Evolutionary conservation across 2,113 vertebrate species (phyloP).

Genomic region (Struthio camelus): DNA sequence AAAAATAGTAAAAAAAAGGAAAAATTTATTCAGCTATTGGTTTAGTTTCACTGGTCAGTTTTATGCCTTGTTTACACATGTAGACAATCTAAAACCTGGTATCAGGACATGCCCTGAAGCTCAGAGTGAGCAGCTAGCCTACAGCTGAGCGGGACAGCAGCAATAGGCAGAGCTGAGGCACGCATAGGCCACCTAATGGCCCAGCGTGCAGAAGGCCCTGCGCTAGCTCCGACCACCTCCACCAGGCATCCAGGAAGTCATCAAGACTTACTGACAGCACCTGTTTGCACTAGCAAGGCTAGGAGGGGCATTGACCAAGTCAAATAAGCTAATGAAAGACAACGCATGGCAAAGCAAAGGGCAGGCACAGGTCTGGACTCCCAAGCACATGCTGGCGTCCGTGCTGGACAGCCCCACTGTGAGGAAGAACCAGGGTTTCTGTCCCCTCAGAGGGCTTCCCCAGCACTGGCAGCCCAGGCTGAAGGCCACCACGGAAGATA

Average conservation of each 20-base stretch:
- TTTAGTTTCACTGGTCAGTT: background rate
- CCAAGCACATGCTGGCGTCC: background rate
- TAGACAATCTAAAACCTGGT: background rate
- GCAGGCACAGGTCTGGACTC: background rate
- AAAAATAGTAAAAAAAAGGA: background rate
- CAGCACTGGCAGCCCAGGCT: background rate
- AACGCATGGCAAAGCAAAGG: background rate
- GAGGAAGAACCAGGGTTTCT: background rate
- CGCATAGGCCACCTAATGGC: background rate
- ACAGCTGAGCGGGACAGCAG: background rate
- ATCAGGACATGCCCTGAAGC: background rate
- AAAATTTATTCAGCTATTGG: background rate
- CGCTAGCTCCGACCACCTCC: background rate
- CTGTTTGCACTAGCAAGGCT: background rate
- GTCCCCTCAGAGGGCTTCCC: background rate
- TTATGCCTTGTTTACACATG: background rate
- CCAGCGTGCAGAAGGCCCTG: background rate
- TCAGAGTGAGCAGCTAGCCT: background rate
- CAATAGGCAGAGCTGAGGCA: background rate
- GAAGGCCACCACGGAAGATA: background rate
- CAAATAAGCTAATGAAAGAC: background rate
- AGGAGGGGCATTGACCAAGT: background rate
- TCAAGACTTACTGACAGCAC: background rate
- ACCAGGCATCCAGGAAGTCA: background rate
- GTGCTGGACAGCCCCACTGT: background rate